Evolutionary conservation across 2,113 vertebrate genomes (phyloP), one percentile per base, ranked within the genome.

Genomic region (Drymodes brunneopygia): DNA sequence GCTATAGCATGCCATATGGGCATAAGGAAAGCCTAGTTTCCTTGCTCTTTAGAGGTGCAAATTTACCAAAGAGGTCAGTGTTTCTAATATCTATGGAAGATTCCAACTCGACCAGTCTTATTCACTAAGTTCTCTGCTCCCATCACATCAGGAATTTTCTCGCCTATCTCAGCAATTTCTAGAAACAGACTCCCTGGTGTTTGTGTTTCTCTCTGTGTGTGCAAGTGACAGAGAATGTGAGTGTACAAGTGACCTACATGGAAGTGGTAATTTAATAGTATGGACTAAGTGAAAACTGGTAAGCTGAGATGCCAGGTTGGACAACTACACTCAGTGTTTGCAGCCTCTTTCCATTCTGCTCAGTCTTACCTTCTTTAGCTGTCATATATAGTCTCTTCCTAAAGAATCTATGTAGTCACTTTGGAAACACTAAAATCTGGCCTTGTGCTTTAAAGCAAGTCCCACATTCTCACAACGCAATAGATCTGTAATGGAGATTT

Each of bases 181-280:
- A 47, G 51, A 78, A 78, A 28, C 8, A 38, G 24, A n/a, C 7
- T 64, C 15, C 29, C 16, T n/a, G 29, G 27, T 35, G 11, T 42
- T 36, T 53, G 27, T 29, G 25, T 15, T 79, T 60, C 27, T 47
- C 15, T 45, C 17, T 28, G 11, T 17, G 7, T 1, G 0, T 5
- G 6, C 3, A 3, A 58, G n/a, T 24, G 36, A 65, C 36, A 56
- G 38, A 73, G 9, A 53, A 42, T 3, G 3, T 0, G 1, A 47
- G 8, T 4, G 0, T 21, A 17, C 15, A 88, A 70, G 23, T 15
- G 29, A 78, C 35, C 38, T 29, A 67, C 31, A 40, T 12, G 4
- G 44, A 81, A 72, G 22, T 16, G 21, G 22, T 44, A 48, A n/a
- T 79, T 92, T 67, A 67, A 36, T 23, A 35, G 28, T 7, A 42